Evolutionary conservation across 2,113 vertebrate genomes (phyloP).

Genomic region (Spilogale gracilis): DNA sequence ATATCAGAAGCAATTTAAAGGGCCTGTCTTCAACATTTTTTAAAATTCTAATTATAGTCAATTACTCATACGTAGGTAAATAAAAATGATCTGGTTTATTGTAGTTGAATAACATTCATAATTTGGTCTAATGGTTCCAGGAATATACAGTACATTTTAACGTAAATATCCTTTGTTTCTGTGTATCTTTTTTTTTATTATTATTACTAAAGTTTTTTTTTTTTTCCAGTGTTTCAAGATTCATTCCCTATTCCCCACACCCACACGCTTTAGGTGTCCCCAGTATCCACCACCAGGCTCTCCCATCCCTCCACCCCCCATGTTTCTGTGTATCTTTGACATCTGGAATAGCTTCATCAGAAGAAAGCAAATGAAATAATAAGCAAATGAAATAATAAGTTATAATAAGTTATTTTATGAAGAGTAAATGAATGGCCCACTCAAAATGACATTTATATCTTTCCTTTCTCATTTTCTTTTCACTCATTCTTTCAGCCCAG

Average conservation of each 20-base stretch:
- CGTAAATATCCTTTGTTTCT: slow-evolving; percentile 4
- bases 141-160: neutral
- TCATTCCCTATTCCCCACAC: no score
- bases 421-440: slow-evolving; percentile 36
- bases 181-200: neutral
- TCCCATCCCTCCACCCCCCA: no score
- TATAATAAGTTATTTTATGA: slow-evolving; percentile 5
- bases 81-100: slow-evolving; percentile 45
- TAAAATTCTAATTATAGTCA: slow-evolving; percentile 73
- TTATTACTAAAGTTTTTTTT: no score
- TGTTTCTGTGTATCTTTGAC: neutral
- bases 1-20: slow-evolving; percentile 69
- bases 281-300: no score
- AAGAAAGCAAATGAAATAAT: slow-evolving; percentile 31
- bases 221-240: no score
- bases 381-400: no score
- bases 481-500: slow-evolving; percentile 25
- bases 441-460: slow-evolving; percentile 39
- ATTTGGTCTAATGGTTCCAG: slow-evolving; percentile 44
- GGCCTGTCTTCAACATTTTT: slow-evolving; percentile 50
- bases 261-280: no score
- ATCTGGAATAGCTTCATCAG: slow-evolving; percentile 63
- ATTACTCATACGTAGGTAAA: slow-evolving; percentile 64
- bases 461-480: neutral
- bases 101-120: slow-evolving; percentile 60